Percentiles rank a stretch among this genome's conserved stretches.
Conservation (phyloP, 1,140 invertebrate genomes). For the Camponotus pennsylvanicus region DNA sequence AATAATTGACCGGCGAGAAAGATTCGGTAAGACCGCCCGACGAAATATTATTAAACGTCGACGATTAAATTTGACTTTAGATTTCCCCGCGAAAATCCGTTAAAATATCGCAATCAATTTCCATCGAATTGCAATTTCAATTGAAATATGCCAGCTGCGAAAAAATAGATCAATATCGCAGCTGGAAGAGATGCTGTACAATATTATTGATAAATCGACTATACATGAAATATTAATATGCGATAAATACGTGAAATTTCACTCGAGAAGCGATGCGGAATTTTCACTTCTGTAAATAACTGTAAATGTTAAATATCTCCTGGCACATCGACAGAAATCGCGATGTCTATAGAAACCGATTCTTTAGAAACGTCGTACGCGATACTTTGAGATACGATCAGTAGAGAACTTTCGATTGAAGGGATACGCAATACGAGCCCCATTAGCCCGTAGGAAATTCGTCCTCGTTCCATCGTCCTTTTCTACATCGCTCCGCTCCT, state of each 20-base stretch:
- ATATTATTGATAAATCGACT: constrained; percentile 6
- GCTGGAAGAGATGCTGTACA: neutral
- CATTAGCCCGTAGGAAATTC: constrained; percentile 52
- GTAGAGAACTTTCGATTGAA: constrained; percentile 51
- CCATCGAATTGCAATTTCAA: neutral
- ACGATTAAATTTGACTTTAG: constrained; percentile 2
- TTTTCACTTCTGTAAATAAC: neutral
- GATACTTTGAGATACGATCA: constrained; percentile 38
- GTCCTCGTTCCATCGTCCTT: constrained; percentile 40
- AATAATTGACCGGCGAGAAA: neutral
- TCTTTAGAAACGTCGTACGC: constrained; percentile 40
- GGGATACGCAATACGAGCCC: constrained; percentile 53
- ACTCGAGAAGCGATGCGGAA: neutral
- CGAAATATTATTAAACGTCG: constrained; percentile 21
- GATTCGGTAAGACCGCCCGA: neutral
- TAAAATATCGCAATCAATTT: neutral
- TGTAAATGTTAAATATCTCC: constrained; percentile 1
- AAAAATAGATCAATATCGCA: neutral
- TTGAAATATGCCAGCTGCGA: neutral
- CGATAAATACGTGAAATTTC: neutral
- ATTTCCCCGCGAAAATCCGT: neutral
- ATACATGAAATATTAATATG: neutral
- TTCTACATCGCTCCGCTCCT: constrained; percentile 15
- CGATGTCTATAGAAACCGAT: constrained; percentile 3
- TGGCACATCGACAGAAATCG: constrained; percentile 13